Base-by-base conservation (phyloP, 2,797 vertebrate species). In the Brotula barbata region DNA sequence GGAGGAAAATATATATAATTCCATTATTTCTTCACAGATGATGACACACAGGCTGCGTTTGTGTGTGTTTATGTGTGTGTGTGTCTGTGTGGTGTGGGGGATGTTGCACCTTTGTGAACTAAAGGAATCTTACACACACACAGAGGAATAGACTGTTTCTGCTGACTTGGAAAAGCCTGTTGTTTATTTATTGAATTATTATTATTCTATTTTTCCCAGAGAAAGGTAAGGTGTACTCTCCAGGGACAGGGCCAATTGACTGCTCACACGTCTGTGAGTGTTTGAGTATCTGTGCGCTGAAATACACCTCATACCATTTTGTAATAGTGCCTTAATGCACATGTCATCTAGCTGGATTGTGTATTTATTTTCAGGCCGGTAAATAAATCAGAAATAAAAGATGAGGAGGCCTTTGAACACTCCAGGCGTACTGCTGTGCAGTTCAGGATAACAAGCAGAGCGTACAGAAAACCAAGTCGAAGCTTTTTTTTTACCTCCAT, bases 21-120 rank as follows among this genome's bases (percentile, higher is more conserved):
- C 93, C 90, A 92, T 94, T 93, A 93, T 92, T 92, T 90, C 86
- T 90, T 91, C 88, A 83, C 92, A 91, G 94, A 92, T 91, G 91
- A 90, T 85, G 92, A 93, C 88, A 92, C 89, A 90, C 81, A 75
- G 73, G 42, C 56, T 64, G 48, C 46, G 69, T 86, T 84, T 87
- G 43, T 58, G 55, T 58, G 22, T 72, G 60, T 72, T 55, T 55
- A 10, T 44, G 40, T 45, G 55, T 46, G 58, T 45, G 54, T 67
- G 52, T 64, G 25, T 68, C 52, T 63, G 51, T 69, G 36, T 52
- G 37, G 48, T 59, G 60, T 22, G 45, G 28, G 49, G 42, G 58
- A 33, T 58, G 58, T 54, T 71, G 58, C 65, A 74, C 64, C 69
- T 68, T 68, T 54, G 67, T 63, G 70, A 75, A 71, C 72, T 45